Evolutionary conservation across 2,797 vertebrate genomes (phyloP).

Genomic region (Gallirallus australis): DNA sequence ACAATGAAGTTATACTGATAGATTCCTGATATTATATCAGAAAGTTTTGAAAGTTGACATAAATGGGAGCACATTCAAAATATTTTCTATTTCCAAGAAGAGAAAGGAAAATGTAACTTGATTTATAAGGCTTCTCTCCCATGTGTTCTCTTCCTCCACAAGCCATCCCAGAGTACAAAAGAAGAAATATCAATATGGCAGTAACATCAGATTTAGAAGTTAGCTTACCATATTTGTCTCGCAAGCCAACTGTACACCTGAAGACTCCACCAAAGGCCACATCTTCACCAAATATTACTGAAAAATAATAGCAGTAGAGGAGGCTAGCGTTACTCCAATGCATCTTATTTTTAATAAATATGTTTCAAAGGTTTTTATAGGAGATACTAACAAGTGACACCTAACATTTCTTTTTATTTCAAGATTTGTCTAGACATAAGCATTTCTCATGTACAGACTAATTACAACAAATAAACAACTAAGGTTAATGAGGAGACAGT

Average conservation of each 20-base stretch:
- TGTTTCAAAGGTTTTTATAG: neutral
- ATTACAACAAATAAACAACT: neutral
- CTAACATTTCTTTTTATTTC: neutral
- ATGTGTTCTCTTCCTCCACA: neutral
- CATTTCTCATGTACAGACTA: neutral
- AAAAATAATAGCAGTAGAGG: conserved; percentile 45
- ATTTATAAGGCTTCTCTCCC: neutral
- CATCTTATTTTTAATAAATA: neutral
- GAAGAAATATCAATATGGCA: neutral
- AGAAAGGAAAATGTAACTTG: neutral
- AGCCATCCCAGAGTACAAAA: neutral
- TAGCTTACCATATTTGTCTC: conserved; percentile 96
- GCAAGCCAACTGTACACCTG: conserved; percentile 95
- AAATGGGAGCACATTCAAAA: neutral
- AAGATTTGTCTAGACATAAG: neutral
- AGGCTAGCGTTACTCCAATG: neutral
- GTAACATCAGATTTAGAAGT: neutral
- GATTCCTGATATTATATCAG: neutral
- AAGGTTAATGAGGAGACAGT: neutral
- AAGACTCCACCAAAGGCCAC: conserved; percentile 98
- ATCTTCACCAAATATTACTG: conserved; percentile 98
- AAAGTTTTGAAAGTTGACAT: neutral
- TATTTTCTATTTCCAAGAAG: neutral
- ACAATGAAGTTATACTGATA: neutral
- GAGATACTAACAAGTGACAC: neutral